phyloP scores from a whole-genome alignment of 2,113 vertebrate species.

The Athene noctua region DNA sequence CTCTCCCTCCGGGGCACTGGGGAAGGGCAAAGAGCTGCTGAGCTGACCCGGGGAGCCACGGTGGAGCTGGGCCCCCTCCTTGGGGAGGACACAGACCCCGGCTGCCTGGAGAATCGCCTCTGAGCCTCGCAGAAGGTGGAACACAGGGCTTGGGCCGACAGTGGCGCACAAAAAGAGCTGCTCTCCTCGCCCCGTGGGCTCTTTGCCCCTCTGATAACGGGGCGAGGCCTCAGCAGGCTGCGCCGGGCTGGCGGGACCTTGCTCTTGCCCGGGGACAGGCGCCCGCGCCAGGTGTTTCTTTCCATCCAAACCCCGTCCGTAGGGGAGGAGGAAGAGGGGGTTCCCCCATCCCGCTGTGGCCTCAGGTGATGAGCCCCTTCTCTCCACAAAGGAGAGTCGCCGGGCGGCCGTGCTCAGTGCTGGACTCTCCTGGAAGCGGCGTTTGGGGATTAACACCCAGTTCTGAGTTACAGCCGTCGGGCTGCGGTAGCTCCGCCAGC shows the following conservation, averaged over 20 bases:
- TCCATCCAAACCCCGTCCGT: accelerated
- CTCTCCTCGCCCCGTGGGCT: background rate
- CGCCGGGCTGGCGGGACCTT: too few relatives aligned
- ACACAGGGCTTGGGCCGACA: accelerated
- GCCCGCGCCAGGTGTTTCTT: background rate
- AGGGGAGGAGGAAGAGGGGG: background rate
- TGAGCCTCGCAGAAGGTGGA: background rate
- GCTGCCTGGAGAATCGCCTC: background rate
- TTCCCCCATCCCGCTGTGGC: accelerated
- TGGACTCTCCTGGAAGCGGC: background rate
- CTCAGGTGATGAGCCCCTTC: background rate
- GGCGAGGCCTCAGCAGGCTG: background rate
- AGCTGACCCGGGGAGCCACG: accelerated
- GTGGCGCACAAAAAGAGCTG: background rate
- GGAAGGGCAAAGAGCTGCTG: background rate
- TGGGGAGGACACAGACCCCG: accelerated
- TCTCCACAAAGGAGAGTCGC: background rate
- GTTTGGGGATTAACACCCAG: background rate
- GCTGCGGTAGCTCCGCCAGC: background rate
- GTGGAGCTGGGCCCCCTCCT: background rate
- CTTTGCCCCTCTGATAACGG: accelerated
- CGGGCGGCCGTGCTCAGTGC: too few relatives aligned
- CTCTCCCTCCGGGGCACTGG: background rate
- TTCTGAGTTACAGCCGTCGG: background rate
- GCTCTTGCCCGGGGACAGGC: accelerated